A percentile compares a stretch with the other conserved stretches of the same genome.
phyloP scores from a whole-genome alignment of 92 coral and sea anemone species.

The Metridium senile region DNA sequence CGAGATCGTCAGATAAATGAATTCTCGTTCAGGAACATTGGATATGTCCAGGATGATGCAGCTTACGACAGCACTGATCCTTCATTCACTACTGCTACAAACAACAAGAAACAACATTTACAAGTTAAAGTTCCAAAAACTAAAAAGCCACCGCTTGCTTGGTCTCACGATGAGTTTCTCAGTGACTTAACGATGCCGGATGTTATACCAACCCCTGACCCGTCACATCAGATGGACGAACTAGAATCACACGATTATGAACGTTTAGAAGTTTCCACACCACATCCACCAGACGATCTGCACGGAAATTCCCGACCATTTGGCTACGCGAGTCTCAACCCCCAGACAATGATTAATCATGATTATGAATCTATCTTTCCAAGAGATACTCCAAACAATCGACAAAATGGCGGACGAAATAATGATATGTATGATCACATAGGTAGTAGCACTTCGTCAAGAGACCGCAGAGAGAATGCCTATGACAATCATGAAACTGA shows the following conservation, averaged over 20 bases:
- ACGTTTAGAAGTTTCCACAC: neutral
- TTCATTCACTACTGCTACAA: constrained; percentile 2
- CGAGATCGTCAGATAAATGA: neutral
- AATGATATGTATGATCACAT: neutral
- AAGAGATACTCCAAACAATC: neutral
- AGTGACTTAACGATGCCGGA: neutral
- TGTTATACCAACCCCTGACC: neutral
- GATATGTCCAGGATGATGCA: constrained; percentile 13
- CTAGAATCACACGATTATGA: constrained; percentile 6
- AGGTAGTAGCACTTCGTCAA: neutral
- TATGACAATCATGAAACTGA: neutral
- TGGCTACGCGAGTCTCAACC: constrained; percentile 16
- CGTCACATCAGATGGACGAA: neutral
- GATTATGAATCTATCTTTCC: neutral
- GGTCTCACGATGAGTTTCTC: neutral
- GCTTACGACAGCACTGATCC: constrained; percentile 6
- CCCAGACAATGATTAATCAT: neutral
- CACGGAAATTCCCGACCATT: neutral
- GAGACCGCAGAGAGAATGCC: neutral
- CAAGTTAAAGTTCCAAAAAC: neutral
- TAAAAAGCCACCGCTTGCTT: too few relatives aligned
- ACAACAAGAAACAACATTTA: neutral
- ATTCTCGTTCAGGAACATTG: constrained; percentile 24
- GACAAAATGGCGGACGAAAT: neutral
- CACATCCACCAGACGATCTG: neutral